A percentile compares a stretch with the other conserved stretches of the same genome.
These are phyloP conservation scores for Lepus europaeus DNA, from an alignment of 2,113 vertebrate species.

Conservation along the genomic window DNA sequence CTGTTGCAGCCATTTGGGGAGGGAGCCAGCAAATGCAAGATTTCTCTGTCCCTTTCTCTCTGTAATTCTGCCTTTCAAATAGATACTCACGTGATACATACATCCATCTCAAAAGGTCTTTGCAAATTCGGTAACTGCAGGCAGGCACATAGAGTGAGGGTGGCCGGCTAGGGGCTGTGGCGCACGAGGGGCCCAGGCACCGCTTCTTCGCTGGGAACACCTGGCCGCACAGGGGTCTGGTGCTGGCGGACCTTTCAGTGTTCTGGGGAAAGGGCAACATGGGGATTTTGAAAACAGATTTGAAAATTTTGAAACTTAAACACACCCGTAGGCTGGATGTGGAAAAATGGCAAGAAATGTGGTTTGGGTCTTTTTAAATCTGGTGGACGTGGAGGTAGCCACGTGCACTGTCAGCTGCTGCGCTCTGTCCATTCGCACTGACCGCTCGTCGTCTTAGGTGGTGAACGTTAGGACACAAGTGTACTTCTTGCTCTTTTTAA, in stretches of 20 bases:
- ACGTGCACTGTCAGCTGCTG: background rate
- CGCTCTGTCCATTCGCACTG: no score
- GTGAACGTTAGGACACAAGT: background rate
- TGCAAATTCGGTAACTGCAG: background rate
- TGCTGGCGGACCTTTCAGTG: background rate
- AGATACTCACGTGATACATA: no score
- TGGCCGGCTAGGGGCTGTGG: no score
- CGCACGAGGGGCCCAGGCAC: no score
- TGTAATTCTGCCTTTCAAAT: no score
- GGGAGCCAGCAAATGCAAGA: no score
- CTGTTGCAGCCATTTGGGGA: no score
- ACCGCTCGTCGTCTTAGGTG: background rate
- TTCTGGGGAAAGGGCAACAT: background rate
- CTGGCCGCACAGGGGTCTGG: background rate
- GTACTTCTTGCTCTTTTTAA: background rate
- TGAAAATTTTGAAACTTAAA: background rate
- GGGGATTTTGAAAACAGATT: constrained; percentile 1
- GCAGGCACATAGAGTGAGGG: background rate
- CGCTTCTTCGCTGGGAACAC: background rate
- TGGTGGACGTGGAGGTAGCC: background rate
- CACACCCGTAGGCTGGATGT: background rate
- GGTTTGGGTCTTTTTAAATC: background rate
- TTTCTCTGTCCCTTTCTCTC: no score
- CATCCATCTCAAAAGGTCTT: background rate
- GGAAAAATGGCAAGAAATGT: background rate